These are phyloP conservation scores for Artibeus jamaicensis DNA, from an alignment of 2,797 vertebrate species.

Conservation along the genomic window DNA sequence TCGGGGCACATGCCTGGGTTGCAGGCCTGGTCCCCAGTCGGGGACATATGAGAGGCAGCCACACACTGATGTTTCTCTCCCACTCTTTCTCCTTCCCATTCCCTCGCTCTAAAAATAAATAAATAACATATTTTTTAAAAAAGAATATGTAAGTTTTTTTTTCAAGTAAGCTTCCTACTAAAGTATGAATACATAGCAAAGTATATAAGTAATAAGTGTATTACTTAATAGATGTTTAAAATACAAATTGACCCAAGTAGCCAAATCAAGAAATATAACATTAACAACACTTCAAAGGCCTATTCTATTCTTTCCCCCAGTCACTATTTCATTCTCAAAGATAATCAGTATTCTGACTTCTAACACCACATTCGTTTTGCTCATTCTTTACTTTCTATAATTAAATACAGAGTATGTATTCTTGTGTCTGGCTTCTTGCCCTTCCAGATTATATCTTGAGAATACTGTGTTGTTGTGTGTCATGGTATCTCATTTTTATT, in stretches of 20 bases:
- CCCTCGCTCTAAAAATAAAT: too few species aligned
- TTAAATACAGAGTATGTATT: background rate
- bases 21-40: too few species aligned
- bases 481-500: background rate
- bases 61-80: too few species aligned
- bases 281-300: background rate
- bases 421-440: background rate
- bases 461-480: background rate
- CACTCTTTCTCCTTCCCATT: too few species aligned
- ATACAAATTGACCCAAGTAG: background rate
- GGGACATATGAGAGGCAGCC: too few species aligned
- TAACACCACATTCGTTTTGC: background rate
- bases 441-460: background rate
- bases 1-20: too few species aligned
- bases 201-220: background rate
- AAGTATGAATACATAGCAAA: background rate
- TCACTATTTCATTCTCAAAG: background rate
- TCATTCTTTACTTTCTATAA: background rate
- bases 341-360: background rate
- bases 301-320: background rate
- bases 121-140: too few species aligned
- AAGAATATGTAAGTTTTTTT: background rate
- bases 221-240: background rate
- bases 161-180: background rate
- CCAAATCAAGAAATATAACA: background rate